Conservation (phyloP, 2,888 invertebrate genomes). For the Drosophila algonquin region DNA sequence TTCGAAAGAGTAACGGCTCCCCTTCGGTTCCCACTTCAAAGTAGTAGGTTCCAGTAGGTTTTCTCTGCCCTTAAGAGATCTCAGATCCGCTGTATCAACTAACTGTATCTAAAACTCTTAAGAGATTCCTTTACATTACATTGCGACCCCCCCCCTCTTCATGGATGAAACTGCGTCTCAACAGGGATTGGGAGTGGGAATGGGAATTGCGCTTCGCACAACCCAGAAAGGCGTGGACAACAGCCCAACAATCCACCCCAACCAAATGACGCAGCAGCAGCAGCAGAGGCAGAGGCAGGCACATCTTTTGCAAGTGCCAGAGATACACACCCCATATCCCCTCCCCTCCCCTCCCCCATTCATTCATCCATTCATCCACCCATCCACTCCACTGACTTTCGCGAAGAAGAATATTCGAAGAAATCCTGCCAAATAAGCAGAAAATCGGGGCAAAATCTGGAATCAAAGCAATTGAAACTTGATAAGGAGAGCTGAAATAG, state of each 20-base stretch:
- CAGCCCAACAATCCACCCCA: background rate
- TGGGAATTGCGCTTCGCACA: background rate
- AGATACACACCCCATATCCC: constrained; percentile 2
- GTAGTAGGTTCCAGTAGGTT: background rate
- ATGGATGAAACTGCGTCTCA: background rate
- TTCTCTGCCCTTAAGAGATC: background rate
- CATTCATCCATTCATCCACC: constrained; percentile 5
- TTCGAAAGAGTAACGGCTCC: background rate
- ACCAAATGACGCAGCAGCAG: constrained; percentile 35
- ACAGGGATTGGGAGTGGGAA: background rate
- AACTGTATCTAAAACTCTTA: background rate
- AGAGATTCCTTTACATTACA: background rate
- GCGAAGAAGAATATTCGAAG: too few relatives aligned
- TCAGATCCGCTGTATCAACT: background rate
- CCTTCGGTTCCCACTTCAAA: background rate
- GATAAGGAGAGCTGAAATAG: constrained; percentile 14
- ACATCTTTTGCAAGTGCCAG: constrained; percentile 11
- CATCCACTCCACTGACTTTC: background rate
- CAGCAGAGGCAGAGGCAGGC: constrained; percentile 11
- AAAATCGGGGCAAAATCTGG: constrained; percentile 17
- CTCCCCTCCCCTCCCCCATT: background rate
- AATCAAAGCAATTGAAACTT: constrained; percentile 35
- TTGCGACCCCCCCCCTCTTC: background rate
- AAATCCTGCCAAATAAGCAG: constrained; percentile 22
- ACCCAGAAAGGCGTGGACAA: constrained; percentile 15